Evolutionary conservation across 2,797 vertebrate species (phyloP).

Genomic region (Basileuterus tristriatus): DNA sequence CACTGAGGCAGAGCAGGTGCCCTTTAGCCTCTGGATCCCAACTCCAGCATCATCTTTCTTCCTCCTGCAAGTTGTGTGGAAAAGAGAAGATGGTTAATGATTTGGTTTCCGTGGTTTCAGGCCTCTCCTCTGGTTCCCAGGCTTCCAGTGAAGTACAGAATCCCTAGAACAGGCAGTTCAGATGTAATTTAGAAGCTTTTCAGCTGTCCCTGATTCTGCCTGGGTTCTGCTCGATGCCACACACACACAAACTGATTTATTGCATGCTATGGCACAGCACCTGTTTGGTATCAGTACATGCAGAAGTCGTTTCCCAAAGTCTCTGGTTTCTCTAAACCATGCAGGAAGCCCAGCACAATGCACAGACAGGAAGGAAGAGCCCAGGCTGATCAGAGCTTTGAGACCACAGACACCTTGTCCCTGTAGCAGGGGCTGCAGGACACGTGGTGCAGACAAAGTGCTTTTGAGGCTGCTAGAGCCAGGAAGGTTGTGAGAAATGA

Average conservation of each 20-base stretch:
- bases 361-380: background rate
- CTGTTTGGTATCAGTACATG: background rate
- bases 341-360: background rate
- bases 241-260: background rate
- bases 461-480: background rate
- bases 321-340: background rate
- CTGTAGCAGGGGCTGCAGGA: too few relatives aligned
- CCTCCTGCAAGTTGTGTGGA: background rate
- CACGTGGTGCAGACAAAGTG: too few relatives aligned
- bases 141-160: background rate
- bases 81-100: background rate
- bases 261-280: background rate
- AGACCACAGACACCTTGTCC: too few relatives aligned
- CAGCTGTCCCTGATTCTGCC: background rate
- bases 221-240: background rate
- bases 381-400: background rate
- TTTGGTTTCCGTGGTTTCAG: background rate
- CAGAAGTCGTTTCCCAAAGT: background rate
- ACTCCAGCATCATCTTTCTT: background rate
- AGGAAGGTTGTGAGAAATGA: background rate
- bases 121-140: background rate
- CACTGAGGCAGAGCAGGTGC: background rate
- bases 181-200: background rate
- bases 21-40: background rate
- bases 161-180: background rate